Evolutionary conservation across 2,797 vertebrate genomes (phyloP).

Genomic region (Anas bernieri): DNA sequence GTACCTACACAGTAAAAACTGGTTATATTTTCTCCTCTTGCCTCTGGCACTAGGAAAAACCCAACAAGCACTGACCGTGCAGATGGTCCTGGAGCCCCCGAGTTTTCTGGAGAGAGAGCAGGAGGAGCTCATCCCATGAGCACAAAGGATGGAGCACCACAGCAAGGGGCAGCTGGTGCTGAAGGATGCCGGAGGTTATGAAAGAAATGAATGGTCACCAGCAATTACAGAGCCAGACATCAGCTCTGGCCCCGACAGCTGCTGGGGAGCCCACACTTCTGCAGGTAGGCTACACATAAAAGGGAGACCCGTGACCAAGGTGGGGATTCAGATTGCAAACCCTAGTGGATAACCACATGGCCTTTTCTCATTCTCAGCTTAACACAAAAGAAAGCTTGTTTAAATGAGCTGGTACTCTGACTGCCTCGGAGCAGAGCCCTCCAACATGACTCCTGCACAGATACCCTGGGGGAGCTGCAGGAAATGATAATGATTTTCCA

Average conservation of each 20-base stretch:
- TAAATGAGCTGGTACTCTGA: neutral
- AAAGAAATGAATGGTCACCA: conserved; percentile 30
- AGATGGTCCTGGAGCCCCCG: neutral
- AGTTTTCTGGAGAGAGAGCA: neutral
- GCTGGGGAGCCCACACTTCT: neutral
- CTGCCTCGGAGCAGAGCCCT: neutral
- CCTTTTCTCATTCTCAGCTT: neutral
- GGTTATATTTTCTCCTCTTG: neutral
- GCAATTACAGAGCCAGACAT: neutral
- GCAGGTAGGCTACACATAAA: neutral
- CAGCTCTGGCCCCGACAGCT: neutral
- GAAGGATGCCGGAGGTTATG: neutral
- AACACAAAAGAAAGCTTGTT: neutral
- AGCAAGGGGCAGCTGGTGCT: neutral
- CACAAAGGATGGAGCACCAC: neutral
- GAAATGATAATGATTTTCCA: neutral
- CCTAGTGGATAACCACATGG: neutral
- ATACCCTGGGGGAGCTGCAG: neutral
- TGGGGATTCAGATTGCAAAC: neutral
- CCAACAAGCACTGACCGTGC: neutral
- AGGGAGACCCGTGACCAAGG: neutral
- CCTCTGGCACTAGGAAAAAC: neutral
- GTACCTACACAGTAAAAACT: neutral
- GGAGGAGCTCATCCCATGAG: neutral
- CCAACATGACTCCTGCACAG: neutral